Evolutionary conservation across 2,797 vertebrate species (phyloP).

Genomic region (Pagetopsis macropterus): DNA sequence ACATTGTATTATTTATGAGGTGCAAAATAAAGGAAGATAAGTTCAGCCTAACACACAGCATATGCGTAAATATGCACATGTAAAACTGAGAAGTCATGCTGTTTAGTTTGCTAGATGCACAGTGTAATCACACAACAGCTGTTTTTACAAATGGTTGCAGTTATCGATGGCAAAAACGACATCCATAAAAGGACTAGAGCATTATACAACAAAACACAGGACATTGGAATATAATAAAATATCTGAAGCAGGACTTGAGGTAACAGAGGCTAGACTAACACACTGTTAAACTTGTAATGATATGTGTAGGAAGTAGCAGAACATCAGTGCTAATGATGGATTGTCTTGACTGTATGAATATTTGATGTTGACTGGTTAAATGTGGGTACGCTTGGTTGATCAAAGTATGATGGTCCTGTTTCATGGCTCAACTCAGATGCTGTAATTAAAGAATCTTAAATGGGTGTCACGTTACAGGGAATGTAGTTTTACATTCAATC

Average conservation of each 20-base stretch:
- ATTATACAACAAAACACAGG: conserved; percentile 2
- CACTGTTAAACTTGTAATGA: conserved; percentile 3
- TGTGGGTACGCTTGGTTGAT: conserved; percentile 29
- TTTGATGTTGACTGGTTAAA: conserved; percentile 32
- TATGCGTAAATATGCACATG: background rate
- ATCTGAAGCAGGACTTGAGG: conserved; percentile 6
- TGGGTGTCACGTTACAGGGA: conserved; percentile 36
- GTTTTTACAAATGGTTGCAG: conserved; percentile 2
- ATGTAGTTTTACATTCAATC: conserved; percentile 16
- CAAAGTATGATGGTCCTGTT: conserved; percentile 23
- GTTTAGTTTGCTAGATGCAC: conserved; percentile 18
- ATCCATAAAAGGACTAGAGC: background rate
- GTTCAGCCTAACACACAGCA: conserved; percentile 1
- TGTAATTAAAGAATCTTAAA: conserved; percentile 22
- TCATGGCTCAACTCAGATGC: conserved; percentile 33
- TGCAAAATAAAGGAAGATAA: background rate
- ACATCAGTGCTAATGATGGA: conserved; percentile 1
- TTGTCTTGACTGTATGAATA: conserved; percentile 23
- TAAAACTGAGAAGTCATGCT: background rate
- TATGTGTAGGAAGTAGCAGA: conserved; percentile 29
- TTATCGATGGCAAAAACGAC: conserved; percentile 1
- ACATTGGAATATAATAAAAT: conserved; percentile 21
- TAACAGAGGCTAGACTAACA: conserved; percentile 61
- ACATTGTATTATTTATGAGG: background rate
- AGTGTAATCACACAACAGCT: conserved; percentile 21